phyloP scores from a whole-genome alignment of 2,888 invertebrate species.

The Acleris sparsana region DNA sequence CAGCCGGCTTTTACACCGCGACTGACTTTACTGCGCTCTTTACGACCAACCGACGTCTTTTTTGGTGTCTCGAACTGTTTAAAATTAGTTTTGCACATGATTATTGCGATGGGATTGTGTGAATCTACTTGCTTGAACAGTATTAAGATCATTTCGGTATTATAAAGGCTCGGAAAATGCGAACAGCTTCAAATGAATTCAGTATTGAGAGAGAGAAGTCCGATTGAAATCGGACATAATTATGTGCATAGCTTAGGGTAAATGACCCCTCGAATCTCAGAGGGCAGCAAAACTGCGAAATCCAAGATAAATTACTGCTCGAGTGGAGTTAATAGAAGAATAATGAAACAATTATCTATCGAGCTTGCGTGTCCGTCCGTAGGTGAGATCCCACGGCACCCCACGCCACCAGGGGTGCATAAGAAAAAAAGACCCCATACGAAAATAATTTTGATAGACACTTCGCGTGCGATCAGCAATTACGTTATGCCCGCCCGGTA shows the following conservation, averaged over 20 bases:
- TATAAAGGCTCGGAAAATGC: neutral
- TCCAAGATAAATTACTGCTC: conserved; percentile 65
- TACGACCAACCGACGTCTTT: conserved; percentile 63
- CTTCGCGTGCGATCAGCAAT: conserved; percentile 79
- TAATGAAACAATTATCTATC: conserved; percentile 81
- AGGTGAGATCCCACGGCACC: conserved; percentile 58
- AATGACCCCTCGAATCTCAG: conserved; percentile 22
- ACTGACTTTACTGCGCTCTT: conserved; percentile 67
- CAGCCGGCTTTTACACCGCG: conserved; percentile 61
- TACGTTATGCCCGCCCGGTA: conserved; percentile 62
- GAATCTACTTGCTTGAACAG: conserved; percentile 17
- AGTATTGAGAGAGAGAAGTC: conserved; percentile 1
- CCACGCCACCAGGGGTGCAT: conserved; percentile 61
- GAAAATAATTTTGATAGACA: conserved; percentile 82
- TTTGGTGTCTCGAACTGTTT: conserved; percentile 65
- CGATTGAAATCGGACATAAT: conserved; percentile 13
- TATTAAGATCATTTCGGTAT: conserved; percentile 9
- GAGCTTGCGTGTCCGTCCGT: conserved; percentile 68
- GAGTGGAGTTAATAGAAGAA: conserved; percentile 80
- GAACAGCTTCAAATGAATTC: neutral
- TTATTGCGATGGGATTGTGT: conserved; percentile 32
- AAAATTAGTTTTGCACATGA: conserved; percentile 37
- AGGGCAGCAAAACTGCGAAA: conserved; percentile 36
- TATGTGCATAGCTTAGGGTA: conserved; percentile 10
- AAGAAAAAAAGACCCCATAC: conserved; percentile 72